These are phyloP conservation scores for Ariopsis seemanni DNA, from an alignment of 2,113 vertebrate genomes.

Conservation along the genomic window DNA sequence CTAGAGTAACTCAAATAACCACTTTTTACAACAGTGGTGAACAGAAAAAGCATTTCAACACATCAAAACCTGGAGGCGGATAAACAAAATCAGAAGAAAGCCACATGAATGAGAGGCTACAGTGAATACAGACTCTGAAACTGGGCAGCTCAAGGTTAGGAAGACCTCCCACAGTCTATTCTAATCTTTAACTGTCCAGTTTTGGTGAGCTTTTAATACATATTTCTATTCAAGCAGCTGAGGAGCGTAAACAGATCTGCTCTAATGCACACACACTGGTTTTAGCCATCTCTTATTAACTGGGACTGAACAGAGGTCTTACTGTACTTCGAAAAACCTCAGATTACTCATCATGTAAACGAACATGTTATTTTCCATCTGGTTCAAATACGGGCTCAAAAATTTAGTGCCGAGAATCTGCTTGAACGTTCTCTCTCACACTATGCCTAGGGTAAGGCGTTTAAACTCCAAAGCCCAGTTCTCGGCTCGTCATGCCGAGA, in stretches of 20 bases:
- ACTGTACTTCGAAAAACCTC: background rate
- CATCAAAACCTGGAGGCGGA: background rate
- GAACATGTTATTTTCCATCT: conserved; percentile 7
- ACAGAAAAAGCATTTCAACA: background rate
- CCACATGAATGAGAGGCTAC: background rate
- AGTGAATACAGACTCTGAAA: background rate
- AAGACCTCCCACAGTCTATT: background rate
- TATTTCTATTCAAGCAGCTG: background rate
- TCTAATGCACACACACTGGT: background rate
- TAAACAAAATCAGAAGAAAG: background rate
- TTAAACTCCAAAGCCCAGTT: conserved; percentile 5
- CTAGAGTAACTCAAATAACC: no score
- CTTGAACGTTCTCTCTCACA: background rate
- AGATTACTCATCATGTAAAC: background rate
- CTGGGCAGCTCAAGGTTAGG: background rate
- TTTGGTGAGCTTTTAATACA: background rate
- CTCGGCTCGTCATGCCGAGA: background rate
- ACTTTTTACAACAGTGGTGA: no score
- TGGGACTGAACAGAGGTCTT: background rate
- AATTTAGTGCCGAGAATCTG: background rate
- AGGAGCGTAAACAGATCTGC: background rate
- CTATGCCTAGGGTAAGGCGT: background rate
- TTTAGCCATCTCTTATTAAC: background rate
- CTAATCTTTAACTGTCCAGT: background rate
- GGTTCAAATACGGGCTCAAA: background rate